Evolutionary conservation across 2,113 vertebrate species (phyloP), one percentile per base, ranked within the genome.

Genomic region (Chionodraco myersi): DNA sequence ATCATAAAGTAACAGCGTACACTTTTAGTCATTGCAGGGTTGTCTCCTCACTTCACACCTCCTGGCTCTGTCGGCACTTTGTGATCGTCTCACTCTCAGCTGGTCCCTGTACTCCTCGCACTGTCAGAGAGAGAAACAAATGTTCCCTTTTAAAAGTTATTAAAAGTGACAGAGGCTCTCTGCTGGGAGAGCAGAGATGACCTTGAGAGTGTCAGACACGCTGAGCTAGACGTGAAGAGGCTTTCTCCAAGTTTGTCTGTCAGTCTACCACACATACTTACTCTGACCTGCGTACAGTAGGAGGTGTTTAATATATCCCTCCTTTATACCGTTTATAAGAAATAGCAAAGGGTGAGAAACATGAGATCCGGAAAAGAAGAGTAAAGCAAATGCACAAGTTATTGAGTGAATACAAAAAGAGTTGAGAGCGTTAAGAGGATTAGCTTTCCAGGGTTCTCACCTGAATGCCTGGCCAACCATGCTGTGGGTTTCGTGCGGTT

Each of bases 141-240:
- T 63, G 54, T 81, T 83, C 61, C 56, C 65, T 81, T 79, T 81
- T 89, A 84, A 90, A 92, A 87, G 85, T 92, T 89, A 91, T 90
- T 85, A 85, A 86, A 86, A 85, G 85, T 90, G 91, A 89, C 92
- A 89, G 79, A 83, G 78, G 57, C 57, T 89, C 79, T 88, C 89
- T 76, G 84, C 59, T 21, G 83, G 79, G 86, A 80, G 81, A 82
- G 67, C 74, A 58, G 75, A 44, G 70, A 83, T 86, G 91, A 93
- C 93, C 92, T 89, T 89, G 87, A 69, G 57, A 80, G 81, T 80
- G 86, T 86, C 52, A 3, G 68, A 81, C 65, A 65, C 9, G 9
- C 60, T 41, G 70, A 74, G 71, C 75, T 80, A 16, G 5, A 56
- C 34, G 74, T 56, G 74, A 65, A 57, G 75, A 68, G 65, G 83